Conservation (phyloP, 2,888 invertebrate genomes). For the Opisthograptis luteolata region DNA sequence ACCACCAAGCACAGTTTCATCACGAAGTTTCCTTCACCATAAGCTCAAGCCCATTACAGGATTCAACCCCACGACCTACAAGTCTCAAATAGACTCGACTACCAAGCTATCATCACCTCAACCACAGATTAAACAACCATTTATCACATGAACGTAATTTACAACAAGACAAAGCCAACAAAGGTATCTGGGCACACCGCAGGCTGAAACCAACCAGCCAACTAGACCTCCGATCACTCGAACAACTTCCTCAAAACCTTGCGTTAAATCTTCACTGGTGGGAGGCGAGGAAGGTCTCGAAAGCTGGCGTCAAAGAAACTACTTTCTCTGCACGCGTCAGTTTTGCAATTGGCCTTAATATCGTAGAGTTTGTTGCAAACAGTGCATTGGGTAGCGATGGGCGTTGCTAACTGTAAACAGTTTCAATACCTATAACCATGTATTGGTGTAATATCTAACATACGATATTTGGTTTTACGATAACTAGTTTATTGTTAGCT, state of each 20-base stretch:
- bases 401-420: too few species aligned
- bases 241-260: neutral
- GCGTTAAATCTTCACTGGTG: neutral
- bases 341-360: conserved; percentile 71
- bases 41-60: too few species aligned
- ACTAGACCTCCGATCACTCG: neutral
- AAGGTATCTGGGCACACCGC: conserved; percentile 20
- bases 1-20: too few species aligned
- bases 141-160: conserved; percentile 24
- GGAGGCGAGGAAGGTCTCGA: conserved; percentile 33
- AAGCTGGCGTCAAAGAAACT: conserved; percentile 49
- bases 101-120: too few species aligned
- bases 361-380: conserved; percentile 46
- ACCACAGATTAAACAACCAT: conserved; percentile 18
- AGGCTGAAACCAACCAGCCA: neutral
- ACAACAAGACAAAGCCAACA: conserved; percentile 26
- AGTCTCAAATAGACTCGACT: too few species aligned
- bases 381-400: too few species aligned
- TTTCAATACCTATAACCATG: too few species aligned
- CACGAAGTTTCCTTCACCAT: too few species aligned
- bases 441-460: too few species aligned
- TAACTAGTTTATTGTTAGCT: too few species aligned
- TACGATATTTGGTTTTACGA: too few species aligned
- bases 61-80: too few species aligned
- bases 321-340: conserved; percentile 60